These are phyloP conservation scores for Peromyscus eremicus DNA, from an alignment of 2,797 vertebrate genomes.

Conservation along the genomic window DNA sequence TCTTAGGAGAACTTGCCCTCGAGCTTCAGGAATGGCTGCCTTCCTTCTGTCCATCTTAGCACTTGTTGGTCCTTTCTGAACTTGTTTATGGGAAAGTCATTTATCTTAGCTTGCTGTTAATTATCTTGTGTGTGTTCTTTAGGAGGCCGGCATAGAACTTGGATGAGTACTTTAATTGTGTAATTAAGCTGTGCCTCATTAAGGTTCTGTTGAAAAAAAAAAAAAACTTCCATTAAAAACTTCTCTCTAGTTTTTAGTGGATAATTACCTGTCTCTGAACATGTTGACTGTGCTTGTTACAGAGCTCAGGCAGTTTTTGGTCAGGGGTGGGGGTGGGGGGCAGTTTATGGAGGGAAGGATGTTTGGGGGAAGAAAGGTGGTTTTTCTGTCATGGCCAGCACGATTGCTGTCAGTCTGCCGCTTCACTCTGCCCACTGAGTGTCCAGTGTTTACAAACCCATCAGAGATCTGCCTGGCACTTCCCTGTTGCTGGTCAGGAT, in stretches of 20 bases:
- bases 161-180: slow-evolving; percentile 85
- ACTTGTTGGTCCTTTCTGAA: slow-evolving; percentile 80
- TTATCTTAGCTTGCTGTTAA: slow-evolving; percentile 87
- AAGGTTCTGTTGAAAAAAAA: slow-evolving; percentile 81
- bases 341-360: not conserved
- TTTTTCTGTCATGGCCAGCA: not conserved
- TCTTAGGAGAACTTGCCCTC: slow-evolving; percentile 78
- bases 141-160: slow-evolving; percentile 87
- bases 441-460: slow-evolving; percentile 45
- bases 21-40: slow-evolving; percentile 76
- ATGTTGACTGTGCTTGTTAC: not conserved
- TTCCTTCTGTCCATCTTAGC: slow-evolving; percentile 72
- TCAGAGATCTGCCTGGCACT: slow-evolving; percentile 34
- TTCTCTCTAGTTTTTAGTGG: slow-evolving; percentile 44
- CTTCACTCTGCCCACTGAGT: slow-evolving; percentile 51
- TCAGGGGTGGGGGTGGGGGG: not conserved
- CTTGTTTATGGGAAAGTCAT: slow-evolving; percentile 94
- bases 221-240: slow-evolving; percentile 61
- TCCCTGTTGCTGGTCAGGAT: slow-evolving; percentile 67
- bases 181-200: slow-evolving; percentile 87
- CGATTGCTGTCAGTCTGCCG: not conserved
- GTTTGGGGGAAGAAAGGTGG: not conserved
- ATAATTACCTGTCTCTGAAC: slow-evolving; percentile 66
- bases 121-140: slow-evolving; percentile 86
- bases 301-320: not conserved